Base-by-base conservation (phyloP, 2,113 vertebrate genomes). In the Oceanites oceanicus region DNA sequence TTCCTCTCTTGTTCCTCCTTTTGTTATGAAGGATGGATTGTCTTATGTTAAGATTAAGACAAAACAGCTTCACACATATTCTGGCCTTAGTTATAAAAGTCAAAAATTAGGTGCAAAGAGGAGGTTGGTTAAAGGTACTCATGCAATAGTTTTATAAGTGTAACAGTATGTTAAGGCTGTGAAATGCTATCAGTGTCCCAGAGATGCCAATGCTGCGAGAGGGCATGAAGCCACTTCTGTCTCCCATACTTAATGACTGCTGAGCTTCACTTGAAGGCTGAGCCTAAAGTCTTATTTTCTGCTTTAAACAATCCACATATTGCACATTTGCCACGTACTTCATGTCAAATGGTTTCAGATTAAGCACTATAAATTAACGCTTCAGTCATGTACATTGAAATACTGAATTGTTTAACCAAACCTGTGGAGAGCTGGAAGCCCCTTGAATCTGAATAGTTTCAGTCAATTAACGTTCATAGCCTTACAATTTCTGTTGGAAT, bases 321-420 rank as follows among this genome's bases (percentile, higher is more conserved):
- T n/a, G 29, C 62, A 47, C 32, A 7, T 53, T 49, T 75, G 30
- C 45, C 66, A 8, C 4, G 17, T 13, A 19, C 20, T 59, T 40
- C 9, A 9, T 23, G 23, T 76, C 56, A 44, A 15, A 49, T 7
- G 22, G 32, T 36, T 73, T 75, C 59, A 22, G 36, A 55, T 32
- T 40, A 22, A 66, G 58, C 32, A 2, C 50, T 36, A 1, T 11
- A 9, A 47, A 3, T 15, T 56, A 68, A 56, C 0, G 0, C 22
- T 80, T 66, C 29, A 3, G 36, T 19, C 12, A 36, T 0, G 15
- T 7, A 12, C 55, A 26, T 13, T 42, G 75, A 50, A 66, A 73
- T 55, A 20, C 18, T 5, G 34, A 52, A 53, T 56, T 68, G 11
- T 77, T 94, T 13, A 32, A 71, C 44, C 30, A 61, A 72, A 67